phyloP scores from a whole-genome alignment of 2,888 invertebrate species.

The Heliconius sara region DNA sequence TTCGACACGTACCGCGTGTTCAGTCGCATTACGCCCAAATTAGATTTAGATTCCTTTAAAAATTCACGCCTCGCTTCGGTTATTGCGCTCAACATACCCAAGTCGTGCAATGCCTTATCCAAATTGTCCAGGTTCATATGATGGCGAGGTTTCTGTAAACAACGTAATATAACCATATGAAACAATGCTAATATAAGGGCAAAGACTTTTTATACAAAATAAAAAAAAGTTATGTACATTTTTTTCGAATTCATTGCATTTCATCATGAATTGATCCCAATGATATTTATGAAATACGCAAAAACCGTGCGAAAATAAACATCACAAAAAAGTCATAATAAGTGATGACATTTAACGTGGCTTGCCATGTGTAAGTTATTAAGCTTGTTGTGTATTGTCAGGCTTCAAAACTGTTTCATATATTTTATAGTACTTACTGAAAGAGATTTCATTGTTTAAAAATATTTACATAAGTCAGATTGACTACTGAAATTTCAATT shows the following conservation, averaged over 20 bases:
- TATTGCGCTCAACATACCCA: slow-evolving; percentile 85
- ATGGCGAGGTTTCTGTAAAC: slow-evolving; percentile 74
- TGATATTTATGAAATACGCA: slow-evolving; percentile 64
- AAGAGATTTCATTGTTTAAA: not conserved
- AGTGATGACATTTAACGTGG: slow-evolving; percentile 48
- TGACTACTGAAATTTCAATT: not conserved
- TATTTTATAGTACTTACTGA: not conserved
- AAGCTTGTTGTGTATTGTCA: slow-evolving; percentile 1
- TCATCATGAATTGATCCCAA: slow-evolving; percentile 65
- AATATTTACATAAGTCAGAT: not conserved
- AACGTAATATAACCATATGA: slow-evolving; percentile 56
- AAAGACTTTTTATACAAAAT: slow-evolving; percentile 31
- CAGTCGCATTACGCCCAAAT: slow-evolving; percentile 80
- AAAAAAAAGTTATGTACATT: slow-evolving; percentile 59
- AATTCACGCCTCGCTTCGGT: slow-evolving; percentile 84
- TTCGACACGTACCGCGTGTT: slow-evolving; percentile 86
- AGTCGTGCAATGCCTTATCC: slow-evolving; percentile 84
- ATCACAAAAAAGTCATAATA: slow-evolving; percentile 81
- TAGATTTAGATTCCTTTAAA: slow-evolving; percentile 79
- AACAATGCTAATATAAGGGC: slow-evolving; percentile 25
- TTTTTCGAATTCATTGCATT: slow-evolving; percentile 73
- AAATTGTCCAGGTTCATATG: slow-evolving; percentile 82
- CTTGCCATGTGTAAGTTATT: slow-evolving; percentile 31
- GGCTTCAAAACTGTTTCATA: not conserved
- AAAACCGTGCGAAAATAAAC: slow-evolving; percentile 78